Evolutionary conservation across 2,888 invertebrate species (phyloP), one percentile per base, ranked within the genome.

Genomic region (Oligia latruncula): DNA sequence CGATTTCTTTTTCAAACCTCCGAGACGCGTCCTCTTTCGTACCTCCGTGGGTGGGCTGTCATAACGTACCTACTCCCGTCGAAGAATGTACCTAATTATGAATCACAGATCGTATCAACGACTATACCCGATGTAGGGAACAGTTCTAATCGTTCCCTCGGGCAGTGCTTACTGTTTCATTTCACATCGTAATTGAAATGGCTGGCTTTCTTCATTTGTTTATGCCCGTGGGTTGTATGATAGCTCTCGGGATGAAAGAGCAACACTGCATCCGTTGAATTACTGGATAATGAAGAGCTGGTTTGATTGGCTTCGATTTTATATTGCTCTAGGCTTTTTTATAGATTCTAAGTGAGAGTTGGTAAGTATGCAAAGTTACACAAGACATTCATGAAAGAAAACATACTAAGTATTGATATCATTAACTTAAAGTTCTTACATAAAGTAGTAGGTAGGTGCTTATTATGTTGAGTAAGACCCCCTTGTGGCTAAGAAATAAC

Each of bases 51-150:
- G 82, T 86, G 87, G 80, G 64, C 74, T 58, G 64, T 74, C 76
- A 66, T 71, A 80, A 72, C 43, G 71, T 86, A 15, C 4, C 35
- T n/a, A 76, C 80, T 80, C 75, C 87, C 77, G 74, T 84, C 75
- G 83, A 87, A 87, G 91, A 90, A 90, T 89, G 86, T 89, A 90
- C 81, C 89, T 92, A 92, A 92, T 93, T 92, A 92, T 91, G 87
- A 89, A 86, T 90, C 87, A 90, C 86, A 88, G 93, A 93, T 93
- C 83, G 88, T 93, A 93, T 93, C 93, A 89, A 76, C 74, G 79
- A 83, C 84, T 87, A 90, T 90, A 85, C 87, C 74, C 82, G 81
- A 85, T 85, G 76, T 58, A 71, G 72, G 17, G 84, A 87, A 74
- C 85, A 67, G 80, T 81, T 82, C 84, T 89, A 87, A 90, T 86